Conservation (phyloP, 2,797 vertebrate species). For the Sciaenops ocellatus region DNA sequence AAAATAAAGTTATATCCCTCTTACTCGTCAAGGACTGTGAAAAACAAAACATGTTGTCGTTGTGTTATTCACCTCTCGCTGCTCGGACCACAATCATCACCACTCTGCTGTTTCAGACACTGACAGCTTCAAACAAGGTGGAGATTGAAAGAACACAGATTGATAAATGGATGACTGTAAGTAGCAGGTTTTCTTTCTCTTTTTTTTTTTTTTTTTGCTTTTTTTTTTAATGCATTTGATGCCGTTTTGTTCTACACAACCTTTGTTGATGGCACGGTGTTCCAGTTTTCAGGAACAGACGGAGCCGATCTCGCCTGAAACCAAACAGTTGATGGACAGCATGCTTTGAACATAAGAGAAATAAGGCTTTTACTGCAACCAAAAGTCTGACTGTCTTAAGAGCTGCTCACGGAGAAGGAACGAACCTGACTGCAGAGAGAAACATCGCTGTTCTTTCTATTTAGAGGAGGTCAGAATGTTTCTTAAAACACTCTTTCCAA, state of each 20-base stretch:
- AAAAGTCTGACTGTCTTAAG: not conserved
- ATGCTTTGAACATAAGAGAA: conserved; percentile 24
- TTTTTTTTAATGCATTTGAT: too few species aligned
- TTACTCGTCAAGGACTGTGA: conserved; percentile 89
- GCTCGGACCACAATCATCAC: conserved; percentile 36
- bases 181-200: conserved; percentile 5
- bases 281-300: not conserved
- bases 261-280: not conserved
- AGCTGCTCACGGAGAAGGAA: not conserved
- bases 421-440: too few species aligned
- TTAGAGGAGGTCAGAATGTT: not conserved
- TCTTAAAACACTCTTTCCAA: not conserved
- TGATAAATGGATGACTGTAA: conserved; percentile 8
- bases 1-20: conserved; percentile 98
- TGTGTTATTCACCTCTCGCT: conserved; percentile 42
- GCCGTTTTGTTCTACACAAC: not conserved
- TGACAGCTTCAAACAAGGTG: conserved; percentile 46
- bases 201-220: too few species aligned
- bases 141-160: conserved; percentile 24
- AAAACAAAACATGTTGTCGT: conserved; percentile 70
- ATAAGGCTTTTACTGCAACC: conserved; percentile 47
- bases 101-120: conserved; percentile 28
- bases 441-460: not conserved
- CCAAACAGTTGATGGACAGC: conserved; percentile 14
- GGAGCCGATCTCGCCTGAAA: conserved; percentile 4